Percentiles rank a stretch among this genome's conserved stretches.
Conservation (phyloP, 2,888 invertebrate genomes). For the Rotaria macrura region DNA sequence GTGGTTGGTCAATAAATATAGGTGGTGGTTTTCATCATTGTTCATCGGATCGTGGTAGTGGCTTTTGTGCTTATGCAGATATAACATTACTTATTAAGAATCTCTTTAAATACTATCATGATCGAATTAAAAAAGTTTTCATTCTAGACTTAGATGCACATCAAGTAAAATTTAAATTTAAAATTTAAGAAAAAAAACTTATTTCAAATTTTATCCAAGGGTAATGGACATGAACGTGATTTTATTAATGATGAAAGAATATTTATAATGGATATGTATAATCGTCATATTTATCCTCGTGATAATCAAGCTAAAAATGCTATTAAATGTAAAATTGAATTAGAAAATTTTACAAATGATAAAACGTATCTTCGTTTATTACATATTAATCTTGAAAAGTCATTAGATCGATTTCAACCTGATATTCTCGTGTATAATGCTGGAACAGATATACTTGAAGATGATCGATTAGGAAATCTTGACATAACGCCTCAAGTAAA, state of each 20-base stretch:
- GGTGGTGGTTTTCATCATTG: slow-evolving; percentile 87
- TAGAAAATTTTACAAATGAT: slow-evolving; percentile 59
- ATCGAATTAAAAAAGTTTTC: slow-evolving; percentile 57
- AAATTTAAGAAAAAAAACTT: background rate
- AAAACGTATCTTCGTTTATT: slow-evolving; percentile 61
- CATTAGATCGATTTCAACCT: slow-evolving; percentile 61
- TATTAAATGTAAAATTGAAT: slow-evolving; percentile 63
- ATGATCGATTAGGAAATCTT: slow-evolving; percentile 67
- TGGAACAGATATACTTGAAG: slow-evolving; percentile 72
- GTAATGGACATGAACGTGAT: slow-evolving; percentile 75
- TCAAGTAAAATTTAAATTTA: too few relatives aligned
- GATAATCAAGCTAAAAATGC: slow-evolving; percentile 65
- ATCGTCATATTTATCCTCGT: slow-evolving; percentile 67
- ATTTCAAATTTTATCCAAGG: too few relatives aligned
- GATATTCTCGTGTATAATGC: slow-evolving; percentile 80
- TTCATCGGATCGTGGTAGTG: slow-evolving; percentile 64
- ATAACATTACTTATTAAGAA: slow-evolving; percentile 67
- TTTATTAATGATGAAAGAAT: slow-evolving; percentile 62
- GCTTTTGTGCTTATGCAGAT: slow-evolving; percentile 81
- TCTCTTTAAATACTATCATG: slow-evolving; percentile 54
- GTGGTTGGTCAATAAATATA: slow-evolving; percentile 77
- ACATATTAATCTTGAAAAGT: slow-evolving; percentile 60
- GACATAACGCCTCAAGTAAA: slow-evolving; percentile 59
- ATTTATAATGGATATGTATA: slow-evolving; percentile 79
- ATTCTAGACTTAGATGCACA: slow-evolving; percentile 83